Conservation (phyloP, 64 coral and sea anemone genomes). For the Trachythela sp. region DNA sequence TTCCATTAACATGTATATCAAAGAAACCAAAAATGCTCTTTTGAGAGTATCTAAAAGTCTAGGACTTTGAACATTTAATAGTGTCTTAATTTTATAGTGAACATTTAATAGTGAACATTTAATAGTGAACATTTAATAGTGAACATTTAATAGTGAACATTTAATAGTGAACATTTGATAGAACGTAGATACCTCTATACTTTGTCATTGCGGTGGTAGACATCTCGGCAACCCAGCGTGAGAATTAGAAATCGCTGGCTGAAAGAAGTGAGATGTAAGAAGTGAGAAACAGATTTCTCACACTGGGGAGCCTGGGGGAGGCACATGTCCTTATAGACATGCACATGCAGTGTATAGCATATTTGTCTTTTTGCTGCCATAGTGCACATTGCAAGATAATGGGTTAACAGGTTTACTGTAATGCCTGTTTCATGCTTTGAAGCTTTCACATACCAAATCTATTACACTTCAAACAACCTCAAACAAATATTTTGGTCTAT, state of each 20-base stretch:
- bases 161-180: too few relatives aligned
- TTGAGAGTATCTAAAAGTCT: neutral
- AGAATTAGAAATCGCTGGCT: neutral
- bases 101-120: too few relatives aligned
- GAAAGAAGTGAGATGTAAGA: neutral
- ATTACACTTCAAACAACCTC: too few relatives aligned
- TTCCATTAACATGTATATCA: neutral
- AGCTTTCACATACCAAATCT: too few relatives aligned
- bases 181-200: neutral
- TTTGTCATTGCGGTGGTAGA: neutral
- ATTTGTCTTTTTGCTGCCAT: neutral
- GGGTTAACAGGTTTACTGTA: too few relatives aligned
- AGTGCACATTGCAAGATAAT: too few relatives aligned
- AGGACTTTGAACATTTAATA: neutral
- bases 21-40: neutral
- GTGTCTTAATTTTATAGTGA: too few relatives aligned
- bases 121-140: too few relatives aligned
- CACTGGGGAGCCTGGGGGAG: too few relatives aligned
- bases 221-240: neutral
- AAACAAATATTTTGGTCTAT: too few relatives aligned
- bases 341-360: neutral
- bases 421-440: too few relatives aligned
- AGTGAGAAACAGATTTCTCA: neutral
- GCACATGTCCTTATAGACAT: neutral
- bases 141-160: neutral